A percentile compares a stretch with the other conserved stretches of the same genome.
These are phyloP conservation scores for Podarcis raffonei DNA, from an alignment of 2,113 vertebrate species.

Conservation along the genomic window DNA sequence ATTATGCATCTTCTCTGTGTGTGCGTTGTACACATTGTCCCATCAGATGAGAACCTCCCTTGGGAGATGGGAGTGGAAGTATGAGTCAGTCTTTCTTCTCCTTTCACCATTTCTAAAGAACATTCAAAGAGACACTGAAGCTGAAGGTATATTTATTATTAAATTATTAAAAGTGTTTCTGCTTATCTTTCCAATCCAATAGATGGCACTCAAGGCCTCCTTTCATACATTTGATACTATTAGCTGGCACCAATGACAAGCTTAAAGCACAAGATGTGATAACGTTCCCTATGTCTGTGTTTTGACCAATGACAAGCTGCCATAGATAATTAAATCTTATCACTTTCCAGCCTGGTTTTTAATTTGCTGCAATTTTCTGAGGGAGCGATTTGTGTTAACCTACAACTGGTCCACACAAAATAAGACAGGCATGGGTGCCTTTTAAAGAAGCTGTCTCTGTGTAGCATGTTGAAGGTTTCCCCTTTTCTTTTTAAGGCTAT, in stretches of 20 bases:
- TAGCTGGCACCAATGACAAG: not conserved
- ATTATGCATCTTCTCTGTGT: not conserved
- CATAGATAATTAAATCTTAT: not conserved
- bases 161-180: not conserved
- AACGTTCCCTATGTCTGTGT: too few relatives aligned
- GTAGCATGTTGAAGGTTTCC: too few relatives aligned
- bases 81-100: not conserved
- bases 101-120: not conserved
- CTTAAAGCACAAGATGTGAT: not conserved
- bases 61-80: not conserved
- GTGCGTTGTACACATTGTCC: not conserved
- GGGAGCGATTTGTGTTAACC: not conserved
- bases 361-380: not conserved
- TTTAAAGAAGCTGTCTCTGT: not conserved
- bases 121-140: not conserved
- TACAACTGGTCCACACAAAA: not conserved
- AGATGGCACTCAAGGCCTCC: too few relatives aligned
- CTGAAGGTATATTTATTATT: not conserved
- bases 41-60: not conserved
- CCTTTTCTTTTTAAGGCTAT: not conserved
- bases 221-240: not conserved
- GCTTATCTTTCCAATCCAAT: too few relatives aligned
- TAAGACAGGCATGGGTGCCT: not conserved
- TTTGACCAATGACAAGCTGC: not conserved
- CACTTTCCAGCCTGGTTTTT: not conserved